phyloP scores from a whole-genome alignment of 1,140 invertebrate genomes.

The Eulimnadia texana region DNA sequence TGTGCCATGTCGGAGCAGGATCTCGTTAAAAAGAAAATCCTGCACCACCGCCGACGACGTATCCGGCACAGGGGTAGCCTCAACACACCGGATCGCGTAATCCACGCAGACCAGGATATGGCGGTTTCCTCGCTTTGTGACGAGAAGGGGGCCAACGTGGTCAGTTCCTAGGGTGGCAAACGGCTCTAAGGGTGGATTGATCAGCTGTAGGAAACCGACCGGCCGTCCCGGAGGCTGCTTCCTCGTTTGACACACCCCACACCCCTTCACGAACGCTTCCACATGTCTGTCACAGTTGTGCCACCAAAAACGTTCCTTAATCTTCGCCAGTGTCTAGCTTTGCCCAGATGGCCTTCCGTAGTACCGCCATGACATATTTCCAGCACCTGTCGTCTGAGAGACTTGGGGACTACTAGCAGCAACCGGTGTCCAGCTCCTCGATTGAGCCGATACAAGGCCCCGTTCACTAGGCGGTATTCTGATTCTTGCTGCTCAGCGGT shows the following conservation, averaged over 20 bases:
- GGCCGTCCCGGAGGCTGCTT: conserved; percentile 11
- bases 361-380: conserved; percentile 17
- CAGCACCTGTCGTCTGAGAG: conserved; percentile 13
- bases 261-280: conserved; percentile 15
- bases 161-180: conserved; percentile 25
- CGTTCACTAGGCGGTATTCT: not conserved
- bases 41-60: conserved; percentile 21
- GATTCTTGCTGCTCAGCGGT: too few relatives aligned
- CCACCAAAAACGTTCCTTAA: conserved; percentile 20
- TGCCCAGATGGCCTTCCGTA: conserved; percentile 19
- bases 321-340: conserved; percentile 16
- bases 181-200: conserved; percentile 14
- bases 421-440: not conserved
- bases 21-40: conserved; percentile 20
- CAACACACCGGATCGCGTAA: conserved; percentile 25
- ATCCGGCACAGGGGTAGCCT: conserved; percentile 20
- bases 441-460: not conserved
- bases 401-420: conserved; percentile 14
- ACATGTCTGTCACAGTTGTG: conserved; percentile 15
- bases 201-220: conserved; percentile 12
- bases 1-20: conserved; percentile 19
- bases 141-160: conserved; percentile 23
- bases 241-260: conserved; percentile 20
- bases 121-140: conserved; percentile 20
- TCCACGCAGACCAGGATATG: conserved; percentile 22